Base-by-base conservation (phyloP, 2,113 vertebrate species). In the Rhinoptilus africanus region DNA sequence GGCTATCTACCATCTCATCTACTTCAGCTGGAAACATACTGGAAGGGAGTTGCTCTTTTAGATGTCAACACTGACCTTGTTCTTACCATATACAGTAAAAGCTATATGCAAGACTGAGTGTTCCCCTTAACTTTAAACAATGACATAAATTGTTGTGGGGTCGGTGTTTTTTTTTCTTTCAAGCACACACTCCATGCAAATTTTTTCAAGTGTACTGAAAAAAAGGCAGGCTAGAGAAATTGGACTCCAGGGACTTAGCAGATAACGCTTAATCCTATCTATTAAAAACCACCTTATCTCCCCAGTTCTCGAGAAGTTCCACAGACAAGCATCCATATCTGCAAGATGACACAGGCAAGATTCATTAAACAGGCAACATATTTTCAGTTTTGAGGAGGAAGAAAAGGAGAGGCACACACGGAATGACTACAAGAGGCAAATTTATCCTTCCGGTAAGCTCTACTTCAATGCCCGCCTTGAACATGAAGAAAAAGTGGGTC, bases 41-140 rank as follows among this genome's bases (percentile, higher is more conserved):
- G 4, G 47, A 84, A 92, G 81, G 35, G 10, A 88, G 35, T 13
- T 64, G 68, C 51, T 96, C 60, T 88, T 95, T 91, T 10, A 91
- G 76, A 95, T 85, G 74, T 93, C 64, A 95, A 94, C 96, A 75
- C 43, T 77, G 10, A 76, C 13, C 59, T 86, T 77, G 26, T 86
- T 97, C 95, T 97, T 91, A 94, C 94, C 95, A 97, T 96, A 97
- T 82, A 97, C 54, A 97, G 94, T 97, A 96, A 97, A 89, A 97
- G 67, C 93, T 94, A 86, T 84, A 94, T 13, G 39, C 18, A 95
- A 67, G 75, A 39, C 23, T 60, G 54, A 92, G 77, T 10, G 43
- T 51, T 97, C 69, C 75, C 19, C 47, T 90, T 77, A 95, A 57
- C 57, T 91, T 97, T 84, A 97, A 96, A 94, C 63, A 85, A 88